These are phyloP conservation scores for Hypomecis punctinalis DNA, from an alignment of 2,888 invertebrate species.

Conservation along the genomic window DNA sequence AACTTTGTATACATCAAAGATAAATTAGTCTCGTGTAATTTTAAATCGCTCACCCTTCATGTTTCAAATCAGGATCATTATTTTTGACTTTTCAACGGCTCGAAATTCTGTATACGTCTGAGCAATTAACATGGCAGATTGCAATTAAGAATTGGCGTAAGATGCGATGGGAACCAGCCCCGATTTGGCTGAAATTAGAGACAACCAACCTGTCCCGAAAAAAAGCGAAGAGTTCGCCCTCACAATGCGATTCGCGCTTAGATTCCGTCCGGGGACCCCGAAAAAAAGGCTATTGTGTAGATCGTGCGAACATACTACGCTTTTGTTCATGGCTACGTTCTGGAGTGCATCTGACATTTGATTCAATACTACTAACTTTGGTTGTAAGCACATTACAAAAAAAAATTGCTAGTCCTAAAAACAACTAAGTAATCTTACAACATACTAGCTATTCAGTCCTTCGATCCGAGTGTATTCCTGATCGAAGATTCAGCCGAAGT, in stretches of 20 bases:
- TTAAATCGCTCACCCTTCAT: no score
- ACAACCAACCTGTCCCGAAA: slow-evolving; percentile 44
- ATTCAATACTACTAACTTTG: not conserved
- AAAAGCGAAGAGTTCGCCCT: slow-evolving; percentile 61
- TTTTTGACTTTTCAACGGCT: no score
- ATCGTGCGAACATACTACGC: slow-evolving; percentile 76
- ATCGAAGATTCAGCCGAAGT: no score
- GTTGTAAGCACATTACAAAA: no score
- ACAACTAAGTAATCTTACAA: no score
- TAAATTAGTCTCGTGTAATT: no score
- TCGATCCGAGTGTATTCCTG: no score
- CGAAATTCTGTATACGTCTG: no score
- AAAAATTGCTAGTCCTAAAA: no score
- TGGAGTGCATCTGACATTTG: slow-evolving; percentile 20
- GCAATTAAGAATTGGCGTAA: not conserved
- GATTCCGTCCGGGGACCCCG: slow-evolving; percentile 68
- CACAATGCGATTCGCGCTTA: slow-evolving; percentile 75
- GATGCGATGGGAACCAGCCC: slow-evolving; percentile 1
- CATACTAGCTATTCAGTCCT: no score
- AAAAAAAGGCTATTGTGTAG: slow-evolving; percentile 73
- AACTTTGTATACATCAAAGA: no score
- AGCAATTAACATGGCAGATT: not conserved
- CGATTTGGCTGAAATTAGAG: slow-evolving; percentile 39
- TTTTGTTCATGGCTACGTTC: slow-evolving; percentile 56
- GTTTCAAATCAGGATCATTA: no score